Evolutionary conservation across 1,140 invertebrate species (phyloP).

Genomic region (Drosophila pandora): DNA sequence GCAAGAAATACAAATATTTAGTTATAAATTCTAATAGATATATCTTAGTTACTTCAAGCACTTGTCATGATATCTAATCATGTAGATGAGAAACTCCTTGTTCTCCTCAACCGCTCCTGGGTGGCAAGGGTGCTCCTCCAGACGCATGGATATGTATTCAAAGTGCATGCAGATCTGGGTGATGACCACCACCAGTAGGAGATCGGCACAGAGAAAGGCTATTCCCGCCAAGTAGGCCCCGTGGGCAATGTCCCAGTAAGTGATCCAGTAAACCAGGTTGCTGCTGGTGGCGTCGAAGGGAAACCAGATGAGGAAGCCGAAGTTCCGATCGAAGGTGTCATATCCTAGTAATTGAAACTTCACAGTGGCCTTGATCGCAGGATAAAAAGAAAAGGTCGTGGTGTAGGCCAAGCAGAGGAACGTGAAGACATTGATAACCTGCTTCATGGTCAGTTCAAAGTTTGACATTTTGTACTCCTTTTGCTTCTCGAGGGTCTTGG

Average conservation of each 20-base stretch:
- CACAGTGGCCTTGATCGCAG: slow-evolving; percentile 63
- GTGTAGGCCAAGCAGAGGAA: slow-evolving; percentile 72
- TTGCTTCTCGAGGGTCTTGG: slow-evolving; percentile 47
- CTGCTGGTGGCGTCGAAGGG: slow-evolving; percentile 62
- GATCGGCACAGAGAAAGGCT: slow-evolving; percentile 74
- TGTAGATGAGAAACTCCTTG: slow-evolving; percentile 44
- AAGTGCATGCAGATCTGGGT: slow-evolving; percentile 81
- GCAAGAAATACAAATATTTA: background rate
- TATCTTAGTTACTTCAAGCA: slow-evolving; percentile 58
- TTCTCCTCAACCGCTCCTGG: slow-evolving; percentile 38
- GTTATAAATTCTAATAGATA: too few species aligned
- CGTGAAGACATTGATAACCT: slow-evolving; percentile 66
- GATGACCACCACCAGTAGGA: slow-evolving; percentile 70
- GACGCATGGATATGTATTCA: slow-evolving; percentile 53
- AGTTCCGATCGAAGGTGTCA: slow-evolving; percentile 66
- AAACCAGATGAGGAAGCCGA: slow-evolving; percentile 78
- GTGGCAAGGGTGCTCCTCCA: slow-evolving; percentile 56
- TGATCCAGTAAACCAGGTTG: slow-evolving; percentile 67
- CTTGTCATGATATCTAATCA: slow-evolving; percentile 70
- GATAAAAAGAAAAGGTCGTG: slow-evolving; percentile 68
- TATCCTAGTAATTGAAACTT: slow-evolving; percentile 66
- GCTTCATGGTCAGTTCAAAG: slow-evolving; percentile 64
- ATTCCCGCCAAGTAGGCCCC: slow-evolving; percentile 75
- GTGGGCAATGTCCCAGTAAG: slow-evolving; percentile 71
- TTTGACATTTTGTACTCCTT: slow-evolving; percentile 44